phyloP scores from a whole-genome alignment of 2,888 invertebrate species.

The Limnephilus marmoratus region DNA sequence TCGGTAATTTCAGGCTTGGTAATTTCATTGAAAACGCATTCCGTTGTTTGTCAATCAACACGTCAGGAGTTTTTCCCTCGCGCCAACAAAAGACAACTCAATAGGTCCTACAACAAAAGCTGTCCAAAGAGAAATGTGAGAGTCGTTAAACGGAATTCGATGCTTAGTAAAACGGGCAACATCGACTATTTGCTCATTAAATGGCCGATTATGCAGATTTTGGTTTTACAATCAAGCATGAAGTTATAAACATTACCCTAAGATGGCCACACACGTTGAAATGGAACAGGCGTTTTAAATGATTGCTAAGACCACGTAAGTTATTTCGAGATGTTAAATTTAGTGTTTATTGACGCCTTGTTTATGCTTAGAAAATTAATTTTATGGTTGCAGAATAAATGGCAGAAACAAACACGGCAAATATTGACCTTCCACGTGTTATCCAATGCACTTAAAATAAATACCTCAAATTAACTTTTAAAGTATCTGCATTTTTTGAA shows the following conservation, averaged over 20 bases:
- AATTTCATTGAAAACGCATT: background rate
- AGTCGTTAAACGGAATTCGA: slow-evolving; percentile 40
- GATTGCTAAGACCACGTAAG: no score
- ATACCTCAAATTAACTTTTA: no score
- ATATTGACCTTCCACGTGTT: no score
- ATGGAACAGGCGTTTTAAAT: no score
- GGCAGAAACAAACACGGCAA: no score
- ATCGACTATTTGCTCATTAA: slow-evolving; percentile 45
- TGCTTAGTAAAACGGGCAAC: slow-evolving; percentile 35
- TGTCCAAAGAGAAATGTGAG: background rate
- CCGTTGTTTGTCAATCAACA: background rate
- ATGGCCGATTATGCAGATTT: background rate
- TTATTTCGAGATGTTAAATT: no score
- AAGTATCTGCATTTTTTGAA: no score
- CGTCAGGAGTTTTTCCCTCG: slow-evolving; percentile 25
- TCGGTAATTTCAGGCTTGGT: background rate
- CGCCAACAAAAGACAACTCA: slow-evolving; percentile 20
- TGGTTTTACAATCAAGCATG: background rate
- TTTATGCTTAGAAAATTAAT: no score
- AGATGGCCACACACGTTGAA: background rate
- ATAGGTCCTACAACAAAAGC: slow-evolving; percentile 3
- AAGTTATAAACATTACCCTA: background rate
- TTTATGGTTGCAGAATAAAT: no score
- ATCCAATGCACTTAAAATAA: no score
- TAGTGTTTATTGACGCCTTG: no score